Evolutionary conservation across 2,888 invertebrate genomes (phyloP).

Genomic region (Octodonta nipae): DNA sequence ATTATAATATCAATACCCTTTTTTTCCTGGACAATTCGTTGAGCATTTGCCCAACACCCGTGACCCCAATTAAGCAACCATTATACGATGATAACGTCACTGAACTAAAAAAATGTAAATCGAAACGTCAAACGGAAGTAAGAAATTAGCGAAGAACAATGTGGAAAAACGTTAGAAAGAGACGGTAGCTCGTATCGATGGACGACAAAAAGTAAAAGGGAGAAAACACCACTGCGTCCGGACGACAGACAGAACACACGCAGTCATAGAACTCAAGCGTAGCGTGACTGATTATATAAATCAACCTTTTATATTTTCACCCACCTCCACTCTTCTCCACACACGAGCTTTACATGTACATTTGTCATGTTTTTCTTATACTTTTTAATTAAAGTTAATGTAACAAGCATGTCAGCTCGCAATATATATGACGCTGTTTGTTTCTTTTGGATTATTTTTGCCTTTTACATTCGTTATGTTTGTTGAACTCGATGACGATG

Average conservation of each 20-base stretch:
- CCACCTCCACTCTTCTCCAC: slow-evolving; percentile 21
- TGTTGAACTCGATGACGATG: too few relatives aligned
- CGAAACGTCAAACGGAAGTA: slow-evolving; percentile 21
- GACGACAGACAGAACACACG: slow-evolving; percentile 21
- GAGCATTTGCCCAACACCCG: slow-evolving; percentile 9
- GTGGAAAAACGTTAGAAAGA: slow-evolving; percentile 24
- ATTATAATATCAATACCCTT: too few relatives aligned
- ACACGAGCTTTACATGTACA: slow-evolving; percentile 16
- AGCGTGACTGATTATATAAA: slow-evolving; percentile 29
- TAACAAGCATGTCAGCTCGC: too few relatives aligned
- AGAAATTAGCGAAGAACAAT: slow-evolving; percentile 26
- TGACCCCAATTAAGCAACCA: slow-evolving; percentile 2
- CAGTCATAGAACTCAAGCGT: slow-evolving; percentile 20
- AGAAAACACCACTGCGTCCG: too few relatives aligned
- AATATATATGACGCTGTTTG: too few relatives aligned
- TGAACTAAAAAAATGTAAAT: too few relatives aligned
- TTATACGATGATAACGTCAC: neutral
- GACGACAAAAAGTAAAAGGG: slow-evolving; percentile 6
- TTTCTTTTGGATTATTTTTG: too few relatives aligned
- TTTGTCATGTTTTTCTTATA: slow-evolving; percentile 17
- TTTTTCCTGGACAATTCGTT: too few relatives aligned
- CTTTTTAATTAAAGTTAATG: slow-evolving; percentile 17
- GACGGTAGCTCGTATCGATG: too few relatives aligned
- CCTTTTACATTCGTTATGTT: too few relatives aligned
- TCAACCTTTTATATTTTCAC: slow-evolving; percentile 27